Base-by-base conservation (phyloP, 2,797 vertebrate genomes). In the Scomberomorus guttatus region DNA sequence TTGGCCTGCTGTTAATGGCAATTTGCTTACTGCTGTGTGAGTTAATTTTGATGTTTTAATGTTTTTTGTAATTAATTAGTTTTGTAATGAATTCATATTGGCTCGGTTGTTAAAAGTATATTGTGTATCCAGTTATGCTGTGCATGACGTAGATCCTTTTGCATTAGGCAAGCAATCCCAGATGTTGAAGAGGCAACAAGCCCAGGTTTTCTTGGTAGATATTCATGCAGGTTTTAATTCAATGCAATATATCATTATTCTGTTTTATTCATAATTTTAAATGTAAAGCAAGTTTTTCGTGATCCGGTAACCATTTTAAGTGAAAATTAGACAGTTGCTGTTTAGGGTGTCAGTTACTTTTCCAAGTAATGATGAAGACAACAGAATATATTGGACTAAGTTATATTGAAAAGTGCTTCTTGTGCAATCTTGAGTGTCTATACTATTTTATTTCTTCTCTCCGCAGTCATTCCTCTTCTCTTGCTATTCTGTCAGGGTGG, bases 401-500 rank as follows among this genome's bases (percentile, higher is more conserved):
- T 39, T 17, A 59, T 24, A 13, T 39, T 29, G 7, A 11, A 44
- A 44, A 44, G 42, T 44, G 42, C 14, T 46, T 46, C 14, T 46
- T 46, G 44, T 18, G 17, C 17, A 48, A 13, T 18, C 44, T 48
- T n/a, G 18, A 55, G 11, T 61, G 22, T 48, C 44, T 46, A 48
- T 48, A 48, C 5, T 48, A 17, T 48, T 18, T 48, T 6, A 14
- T 17, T 17, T 48, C 32, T 50, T 76, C 22, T 73, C 86, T 78
- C 14, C 39, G 0, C 83, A 99, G 98, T 99, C 58, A 55, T 98
- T n/a, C 97, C 96, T 0, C 89, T 97, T 22, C 61, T 98, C 3
- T 77, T 99, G 85, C 82, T 99, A 75, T 88, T 95, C 63, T 98
- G 97, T 87, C 95, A 93, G 2, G 97, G 95, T 54, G 95, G 96